These are phyloP conservation scores for Archocentrus centrarchus DNA, from an alignment of 2,113 vertebrate species.

Conservation along the genomic window DNA sequence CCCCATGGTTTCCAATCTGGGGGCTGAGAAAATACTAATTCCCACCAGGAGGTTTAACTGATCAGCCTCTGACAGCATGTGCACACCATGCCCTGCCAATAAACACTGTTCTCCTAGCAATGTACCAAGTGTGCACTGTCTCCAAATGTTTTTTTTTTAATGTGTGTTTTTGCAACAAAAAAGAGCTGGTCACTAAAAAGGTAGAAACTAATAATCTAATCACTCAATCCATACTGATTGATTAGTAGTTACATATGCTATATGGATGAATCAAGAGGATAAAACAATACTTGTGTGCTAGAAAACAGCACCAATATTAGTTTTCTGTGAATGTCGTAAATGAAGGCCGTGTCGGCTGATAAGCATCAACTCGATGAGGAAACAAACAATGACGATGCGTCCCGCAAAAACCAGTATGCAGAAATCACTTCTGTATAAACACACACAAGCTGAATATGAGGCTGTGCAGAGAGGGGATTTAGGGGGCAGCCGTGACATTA, in stretches of 20 bases:
- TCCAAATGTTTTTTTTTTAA: not conserved
- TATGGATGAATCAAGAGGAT: not conserved
- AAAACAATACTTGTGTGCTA: not conserved
- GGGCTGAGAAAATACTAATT: conserved; percentile 5
- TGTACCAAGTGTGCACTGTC: conserved; percentile 26
- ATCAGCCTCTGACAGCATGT: conserved; percentile 24
- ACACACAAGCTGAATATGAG: conserved; percentile 3
- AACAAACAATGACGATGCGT: conserved; percentile 23
- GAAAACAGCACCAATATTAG: conserved; percentile 11
- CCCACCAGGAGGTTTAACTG: conserved; percentile 15
- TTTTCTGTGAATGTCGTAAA: conserved; percentile 19
- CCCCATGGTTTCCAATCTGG: not conserved
- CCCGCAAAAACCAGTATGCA: conserved; percentile 27
- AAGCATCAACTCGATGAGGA: conserved; percentile 24
- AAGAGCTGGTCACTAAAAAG: not conserved
- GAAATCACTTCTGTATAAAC: conserved; percentile 28
- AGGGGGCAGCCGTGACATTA: conserved; percentile 59
- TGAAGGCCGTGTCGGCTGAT: conserved; percentile 10
- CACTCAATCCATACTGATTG: no score
- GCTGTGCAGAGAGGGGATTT: not conserved
- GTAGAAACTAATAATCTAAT: not conserved
- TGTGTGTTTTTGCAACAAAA: not conserved
- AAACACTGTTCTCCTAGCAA: conserved; percentile 30
- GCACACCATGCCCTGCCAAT: not conserved
- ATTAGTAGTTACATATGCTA: not conserved